Conservation (phyloP, 1,140 invertebrate species). For the Drosophila azteca region DNA sequence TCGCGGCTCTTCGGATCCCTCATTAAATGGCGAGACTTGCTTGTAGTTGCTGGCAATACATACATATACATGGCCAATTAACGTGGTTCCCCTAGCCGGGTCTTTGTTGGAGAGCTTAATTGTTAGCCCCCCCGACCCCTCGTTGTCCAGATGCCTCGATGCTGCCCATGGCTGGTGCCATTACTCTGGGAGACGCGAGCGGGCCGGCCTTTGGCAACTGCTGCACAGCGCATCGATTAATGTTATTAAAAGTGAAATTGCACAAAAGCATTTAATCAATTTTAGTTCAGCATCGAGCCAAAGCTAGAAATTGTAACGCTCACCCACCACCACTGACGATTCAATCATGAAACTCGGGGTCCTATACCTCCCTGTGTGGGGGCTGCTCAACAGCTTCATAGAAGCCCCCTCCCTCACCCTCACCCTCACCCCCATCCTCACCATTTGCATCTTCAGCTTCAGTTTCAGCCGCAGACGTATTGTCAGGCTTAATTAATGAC, state of each 20-base stretch:
- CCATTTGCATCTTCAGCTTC: neutral
- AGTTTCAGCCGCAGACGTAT: conserved; percentile 11
- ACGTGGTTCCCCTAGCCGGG: conserved; percentile 59
- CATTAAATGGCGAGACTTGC: conserved; percentile 72
- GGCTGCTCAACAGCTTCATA: conserved; percentile 17
- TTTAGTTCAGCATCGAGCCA: conserved; percentile 38
- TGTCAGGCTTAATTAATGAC: conserved; percentile 72
- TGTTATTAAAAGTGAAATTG: conserved; percentile 68
- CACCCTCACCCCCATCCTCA: too few species aligned
- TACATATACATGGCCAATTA: conserved; percentile 62
- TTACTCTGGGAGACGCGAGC: conserved; percentile 38
- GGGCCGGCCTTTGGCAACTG: conserved; percentile 34
- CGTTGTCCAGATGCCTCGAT: neutral
- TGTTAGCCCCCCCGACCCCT: conserved; percentile 40
- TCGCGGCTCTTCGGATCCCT: conserved; percentile 61
- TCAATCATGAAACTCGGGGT: conserved; percentile 12
- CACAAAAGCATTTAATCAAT: conserved; percentile 72
- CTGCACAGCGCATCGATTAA: conserved; percentile 63
- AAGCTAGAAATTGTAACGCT: conserved; percentile 35
- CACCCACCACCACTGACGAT: conserved; percentile 8
- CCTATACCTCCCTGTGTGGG: conserved; percentile 7
- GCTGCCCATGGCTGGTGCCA: conserved; percentile 14
- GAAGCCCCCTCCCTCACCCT: neutral
- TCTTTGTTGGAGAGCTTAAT: conserved; percentile 61
- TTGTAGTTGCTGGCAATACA: conserved; percentile 69